phyloP scores from a whole-genome alignment of 2,113 vertebrate genomes.

The Anoplopoma fimbria region DNA sequence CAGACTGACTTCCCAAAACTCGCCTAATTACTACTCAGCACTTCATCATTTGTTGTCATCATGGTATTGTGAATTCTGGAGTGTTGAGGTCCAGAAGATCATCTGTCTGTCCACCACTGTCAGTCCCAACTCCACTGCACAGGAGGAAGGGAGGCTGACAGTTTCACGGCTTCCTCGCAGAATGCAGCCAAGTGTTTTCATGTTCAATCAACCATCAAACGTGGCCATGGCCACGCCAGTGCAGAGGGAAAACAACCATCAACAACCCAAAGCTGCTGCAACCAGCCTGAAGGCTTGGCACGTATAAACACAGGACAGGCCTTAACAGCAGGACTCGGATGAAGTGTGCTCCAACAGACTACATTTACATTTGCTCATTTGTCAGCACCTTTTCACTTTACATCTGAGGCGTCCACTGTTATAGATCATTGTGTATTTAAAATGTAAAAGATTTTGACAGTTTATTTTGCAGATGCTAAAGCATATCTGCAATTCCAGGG shows the following conservation, averaged over 20 bases:
- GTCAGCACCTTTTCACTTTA: conserved; percentile 42
- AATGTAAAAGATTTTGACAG: background rate
- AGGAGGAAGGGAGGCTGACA: conserved; percentile 59
- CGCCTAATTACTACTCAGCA: conserved; percentile 59
- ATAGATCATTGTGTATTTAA: conserved; percentile 1
- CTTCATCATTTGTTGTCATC: conserved; percentile 53
- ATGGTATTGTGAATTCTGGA: conserved; percentile 56
- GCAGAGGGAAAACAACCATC: conserved; percentile 75
- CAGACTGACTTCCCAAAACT: conserved; percentile 42
- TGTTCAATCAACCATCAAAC: conserved; percentile 85
- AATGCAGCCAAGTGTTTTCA: conserved; percentile 77
- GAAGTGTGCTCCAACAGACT: conserved; percentile 6
- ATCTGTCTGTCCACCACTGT: conserved; percentile 68
- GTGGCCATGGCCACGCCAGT: conserved; percentile 63
- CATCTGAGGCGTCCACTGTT: background rate
- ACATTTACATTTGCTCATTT: conserved; percentile 42
- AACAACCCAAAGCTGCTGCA: conserved; percentile 63
- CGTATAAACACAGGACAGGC: conserved; percentile 44
- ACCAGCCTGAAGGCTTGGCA: conserved; percentile 45
- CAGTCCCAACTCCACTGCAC: conserved; percentile 14
- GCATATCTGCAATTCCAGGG: background rate
- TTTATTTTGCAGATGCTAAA: conserved; percentile 17
- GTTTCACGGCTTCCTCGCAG: conserved; percentile 74
- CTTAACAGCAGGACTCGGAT: conserved; percentile 37
- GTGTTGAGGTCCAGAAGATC: conserved; percentile 60